Evolutionary conservation across 30 jellyfish, hydroid and myxozoan species (phyloP).

Genomic region (Aurelia sp.): DNA sequence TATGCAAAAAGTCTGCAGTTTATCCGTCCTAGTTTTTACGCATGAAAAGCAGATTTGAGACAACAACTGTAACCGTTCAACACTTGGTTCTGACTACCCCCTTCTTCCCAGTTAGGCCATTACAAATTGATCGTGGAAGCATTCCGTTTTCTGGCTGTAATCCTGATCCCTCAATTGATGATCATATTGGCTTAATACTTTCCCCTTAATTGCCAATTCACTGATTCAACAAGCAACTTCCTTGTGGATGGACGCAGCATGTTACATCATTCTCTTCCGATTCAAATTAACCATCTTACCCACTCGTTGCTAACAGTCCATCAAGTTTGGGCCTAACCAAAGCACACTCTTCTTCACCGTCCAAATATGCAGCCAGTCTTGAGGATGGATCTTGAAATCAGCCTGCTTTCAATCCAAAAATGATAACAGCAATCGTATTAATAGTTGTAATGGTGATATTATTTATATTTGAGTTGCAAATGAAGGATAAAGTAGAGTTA

Average conservation of each 20-base stretch:
- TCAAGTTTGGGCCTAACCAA: constrained; percentile 58
- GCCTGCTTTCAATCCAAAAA: not conserved
- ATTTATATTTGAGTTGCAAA: not conserved
- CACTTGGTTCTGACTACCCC: too few relatives aligned
- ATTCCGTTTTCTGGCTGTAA: not conserved
- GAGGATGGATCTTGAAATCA: not conserved
- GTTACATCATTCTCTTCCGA: not conserved
- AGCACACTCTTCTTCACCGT: not conserved
- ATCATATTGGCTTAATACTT: too few relatives aligned
- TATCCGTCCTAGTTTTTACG: too few relatives aligned
- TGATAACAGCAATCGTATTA: too few relatives aligned
- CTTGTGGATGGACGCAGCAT: constrained; percentile 6
- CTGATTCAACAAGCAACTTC: not conserved
- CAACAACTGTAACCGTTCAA: too few relatives aligned
- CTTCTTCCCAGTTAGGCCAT: too few relatives aligned
- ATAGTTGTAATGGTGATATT: not conserved
- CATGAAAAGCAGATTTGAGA: too few relatives aligned
- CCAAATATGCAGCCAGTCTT: constrained; percentile 23
- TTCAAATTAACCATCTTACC: constrained; percentile 1
- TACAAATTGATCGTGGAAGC: too few relatives aligned
- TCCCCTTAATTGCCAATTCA: not conserved
- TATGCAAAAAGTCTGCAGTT: too few relatives aligned
- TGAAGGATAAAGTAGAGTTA: too few relatives aligned
- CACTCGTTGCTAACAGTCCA: constrained; percentile 45
- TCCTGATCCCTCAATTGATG: not conserved